A percentile compares a stretch with the other conserved stretches of the same genome.
Evolutionary conservation across 1,140 invertebrate species (phyloP).

Genomic region (Pseudomyrmex cubaensis): DNA sequence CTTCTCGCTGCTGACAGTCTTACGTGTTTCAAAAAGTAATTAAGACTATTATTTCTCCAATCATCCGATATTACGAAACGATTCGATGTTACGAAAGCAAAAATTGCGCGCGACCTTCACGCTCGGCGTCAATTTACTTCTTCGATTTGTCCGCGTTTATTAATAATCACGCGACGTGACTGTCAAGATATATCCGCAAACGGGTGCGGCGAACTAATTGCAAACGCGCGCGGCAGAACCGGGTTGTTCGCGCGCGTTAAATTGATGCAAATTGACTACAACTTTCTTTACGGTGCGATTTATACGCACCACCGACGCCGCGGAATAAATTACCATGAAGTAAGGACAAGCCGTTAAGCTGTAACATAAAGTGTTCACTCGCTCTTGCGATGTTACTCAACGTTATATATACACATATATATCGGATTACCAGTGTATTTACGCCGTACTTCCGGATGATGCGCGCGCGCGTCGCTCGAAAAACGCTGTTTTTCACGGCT

Average conservation of each 20-base stretch:
- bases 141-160: neutral
- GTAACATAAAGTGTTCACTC: conserved; percentile 32
- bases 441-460: neutral
- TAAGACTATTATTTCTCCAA: neutral
- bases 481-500: neutral
- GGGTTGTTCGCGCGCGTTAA: neutral
- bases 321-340: conserved; percentile 35
- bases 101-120: too few relatives aligned
- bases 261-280: conserved; percentile 32
- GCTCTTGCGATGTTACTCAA: neutral
- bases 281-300: conserved; percentile 21
- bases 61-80: neutral
- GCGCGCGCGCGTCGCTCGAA: neutral
- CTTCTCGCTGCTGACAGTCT: neutral
- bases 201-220: neutral
- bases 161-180: neutral
- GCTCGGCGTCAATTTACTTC: too few relatives aligned
- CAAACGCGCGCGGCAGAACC: neutral
- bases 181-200: neutral
- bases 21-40: neutral
- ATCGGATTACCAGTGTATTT: conserved; percentile 25
- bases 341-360: conserved; percentile 29
- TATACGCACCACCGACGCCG: neutral
- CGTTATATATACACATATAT: neutral
- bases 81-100: too few relatives aligned